A percentile compares a stretch with the other conserved stretches of the same genome.
Conservation (phyloP, 2,113 vertebrate genomes). For the Eupsittula cactorum region DNA sequence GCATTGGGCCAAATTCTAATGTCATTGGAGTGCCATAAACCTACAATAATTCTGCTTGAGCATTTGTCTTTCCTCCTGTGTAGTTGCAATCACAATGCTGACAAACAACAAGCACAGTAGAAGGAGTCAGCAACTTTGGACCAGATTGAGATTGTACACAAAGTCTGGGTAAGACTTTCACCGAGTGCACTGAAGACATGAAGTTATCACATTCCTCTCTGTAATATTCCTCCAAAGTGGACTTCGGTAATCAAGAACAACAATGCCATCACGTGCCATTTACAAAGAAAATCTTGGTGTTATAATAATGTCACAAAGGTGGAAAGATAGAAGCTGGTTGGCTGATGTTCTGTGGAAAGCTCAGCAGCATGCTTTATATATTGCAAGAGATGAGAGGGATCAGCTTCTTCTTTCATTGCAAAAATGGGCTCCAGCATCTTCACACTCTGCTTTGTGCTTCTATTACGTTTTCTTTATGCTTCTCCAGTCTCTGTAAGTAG, state of each 20-base stretch:
- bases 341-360: not conserved
- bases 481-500: conserved; percentile 48
- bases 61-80: not conserved
- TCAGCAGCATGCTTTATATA: conserved; percentile 28
- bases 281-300: not conserved
- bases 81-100: not conserved
- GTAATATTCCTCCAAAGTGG: not conserved
- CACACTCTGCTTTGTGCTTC: not conserved
- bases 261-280: not conserved
- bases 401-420: not conserved
- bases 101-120: not conserved
- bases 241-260: conserved; percentile 5
- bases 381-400: not conserved
- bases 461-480: not conserved
- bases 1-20: not conserved
- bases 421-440: conserved; percentile 27
- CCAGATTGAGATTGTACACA: not conserved
- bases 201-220: not conserved
- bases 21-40: not conserved
- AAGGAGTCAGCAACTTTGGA: not conserved
- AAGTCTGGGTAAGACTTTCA: not conserved
- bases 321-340: not conserved
- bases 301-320: not conserved
- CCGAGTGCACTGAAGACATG: not conserved
- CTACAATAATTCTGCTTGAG: not conserved